Evolutionary conservation across 2,888 invertebrate genomes (phyloP).

Genomic region (Automeris io): DNA sequence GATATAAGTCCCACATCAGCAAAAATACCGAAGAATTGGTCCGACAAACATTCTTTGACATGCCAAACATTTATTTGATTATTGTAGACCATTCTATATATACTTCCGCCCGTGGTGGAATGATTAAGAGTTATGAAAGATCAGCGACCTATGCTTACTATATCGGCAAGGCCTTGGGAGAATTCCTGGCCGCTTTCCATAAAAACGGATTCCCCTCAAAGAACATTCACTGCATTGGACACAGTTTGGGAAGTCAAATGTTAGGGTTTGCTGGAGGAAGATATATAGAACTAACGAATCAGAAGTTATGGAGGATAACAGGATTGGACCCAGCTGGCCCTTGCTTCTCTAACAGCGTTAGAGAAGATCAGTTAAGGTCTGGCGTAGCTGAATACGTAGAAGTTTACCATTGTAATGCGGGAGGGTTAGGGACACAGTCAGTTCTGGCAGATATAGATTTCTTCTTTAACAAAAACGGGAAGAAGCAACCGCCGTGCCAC

Average conservation of each 20-base stretch:
- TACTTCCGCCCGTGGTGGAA: conserved; percentile 48
- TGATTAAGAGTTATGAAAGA: conserved; percentile 54
- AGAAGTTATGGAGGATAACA: too few relatives aligned
- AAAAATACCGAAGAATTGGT: conserved; percentile 53
- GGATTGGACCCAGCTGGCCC: conserved; percentile 68
- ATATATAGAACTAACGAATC: conserved; percentile 44
- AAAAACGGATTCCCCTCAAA: conserved; percentile 45
- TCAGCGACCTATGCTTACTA: conserved; percentile 51
- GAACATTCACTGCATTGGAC: conserved; percentile 59
- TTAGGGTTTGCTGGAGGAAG: conserved; percentile 43
- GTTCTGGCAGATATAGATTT: conserved; percentile 77
- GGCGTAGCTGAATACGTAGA: conserved; percentile 78
- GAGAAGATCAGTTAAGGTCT: conserved; percentile 64
- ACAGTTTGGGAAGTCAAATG: conserved; percentile 63
- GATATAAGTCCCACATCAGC: conserved; percentile 60
- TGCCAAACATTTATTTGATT: conserved; percentile 52
- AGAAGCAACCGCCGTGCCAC: conserved; percentile 72
- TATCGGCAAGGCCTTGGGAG: conserved; percentile 48
- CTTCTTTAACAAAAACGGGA: conserved; percentile 76
- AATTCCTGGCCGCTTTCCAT: conserved; percentile 43
- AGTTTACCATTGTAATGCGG: conserved; percentile 78
- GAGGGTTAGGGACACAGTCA: conserved; percentile 66
- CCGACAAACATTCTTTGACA: conserved; percentile 48
- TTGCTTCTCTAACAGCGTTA: conserved; percentile 57
- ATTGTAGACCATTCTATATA: conserved; percentile 63